Evolutionary conservation across 1,140 invertebrate genomes (phyloP).

Genomic region (Planococcus citri): DNA sequence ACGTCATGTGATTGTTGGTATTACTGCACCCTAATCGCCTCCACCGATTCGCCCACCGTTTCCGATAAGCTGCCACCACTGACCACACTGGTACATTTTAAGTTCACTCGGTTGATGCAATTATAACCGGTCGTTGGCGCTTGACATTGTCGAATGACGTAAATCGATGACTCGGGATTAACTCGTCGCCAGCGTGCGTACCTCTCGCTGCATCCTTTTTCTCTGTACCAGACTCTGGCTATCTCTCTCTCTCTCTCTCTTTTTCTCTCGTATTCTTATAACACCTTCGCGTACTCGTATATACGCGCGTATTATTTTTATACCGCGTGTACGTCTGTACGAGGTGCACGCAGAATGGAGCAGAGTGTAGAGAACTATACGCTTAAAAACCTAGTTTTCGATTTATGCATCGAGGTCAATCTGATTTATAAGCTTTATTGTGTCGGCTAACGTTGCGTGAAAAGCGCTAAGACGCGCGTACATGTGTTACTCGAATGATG

Average conservation of each 20-base stretch:
- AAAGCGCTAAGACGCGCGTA: too few relatives aligned
- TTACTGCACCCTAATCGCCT: conserved; percentile 1
- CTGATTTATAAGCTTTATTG: too few relatives aligned
- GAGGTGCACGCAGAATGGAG: too few relatives aligned
- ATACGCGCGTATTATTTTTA: too few relatives aligned
- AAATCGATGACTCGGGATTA: background rate
- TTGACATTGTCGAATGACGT: background rate
- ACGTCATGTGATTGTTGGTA: too few relatives aligned
- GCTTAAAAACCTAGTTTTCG: too few relatives aligned
- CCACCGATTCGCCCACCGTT: background rate
- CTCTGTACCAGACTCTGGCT: conserved; percentile 9
- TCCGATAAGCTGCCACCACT: background rate
- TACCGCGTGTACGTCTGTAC: too few relatives aligned
- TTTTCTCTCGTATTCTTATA: conserved; percentile 23
- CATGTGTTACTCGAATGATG: too few relatives aligned
- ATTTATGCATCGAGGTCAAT: too few relatives aligned
- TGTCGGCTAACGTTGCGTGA: too few relatives aligned
- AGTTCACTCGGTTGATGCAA: background rate
- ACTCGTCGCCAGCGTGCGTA: conserved; percentile 10
- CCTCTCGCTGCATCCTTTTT: background rate
- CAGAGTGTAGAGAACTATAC: too few relatives aligned
- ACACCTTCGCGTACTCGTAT: background rate
- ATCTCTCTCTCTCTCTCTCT: conserved; percentile 17
- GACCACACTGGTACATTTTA: background rate
- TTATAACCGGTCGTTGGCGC: conserved; percentile 1